Evolutionary conservation across 2,888 invertebrate genomes (phyloP), one percentile per base, ranked within the genome.

Genomic region (Cheiracanthium punctorium): DNA sequence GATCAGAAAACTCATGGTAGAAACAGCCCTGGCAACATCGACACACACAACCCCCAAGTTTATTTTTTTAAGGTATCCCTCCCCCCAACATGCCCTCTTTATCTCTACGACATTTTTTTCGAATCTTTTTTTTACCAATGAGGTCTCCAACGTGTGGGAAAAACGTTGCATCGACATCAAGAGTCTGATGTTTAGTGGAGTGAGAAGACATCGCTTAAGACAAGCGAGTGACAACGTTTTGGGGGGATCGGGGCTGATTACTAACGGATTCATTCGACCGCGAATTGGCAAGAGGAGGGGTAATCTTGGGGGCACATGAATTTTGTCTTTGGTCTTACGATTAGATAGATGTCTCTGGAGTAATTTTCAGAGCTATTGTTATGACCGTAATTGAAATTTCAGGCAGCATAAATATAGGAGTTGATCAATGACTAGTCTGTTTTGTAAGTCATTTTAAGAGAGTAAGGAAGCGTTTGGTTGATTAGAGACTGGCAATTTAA

Each of bases 211-310:
- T 82, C 48, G 84, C 69, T 74, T 80, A 74, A 79, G 84, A 85
- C 79, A 85, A 80, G 79, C 84, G 84, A 69, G 74, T 79, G 84
- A 85, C 84, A 84, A 77, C 77, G 82, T 48, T 82, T 82, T 76
- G 24, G 58, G 24, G 58, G 58, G 58, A 58, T 58, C 58, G 58
- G 12, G 12, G 24, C 58, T 58, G 58, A 58, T 58, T 58, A 24
- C 24, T 24, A 24, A 20, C 58, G 58, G 58, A 58, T 58, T 58
- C 58, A 58, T 58, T 58, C 58, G 24, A 58, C 58, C 58, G 58
- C 58, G 24, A 58, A 58, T 24, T 58, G 1, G 58, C 1, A 58
- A 20, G 24, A 58, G 12, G 24, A 4, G 58, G 17, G 58, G 24
- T 0, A 2, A 10, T 17, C 1, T 2, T 2, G 17, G 48, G 8